A percentile compares a stretch with the other conserved stretches of the same genome.
phyloP scores from a whole-genome alignment of 1,140 invertebrate species.

The Heliconius nattereri region DNA sequence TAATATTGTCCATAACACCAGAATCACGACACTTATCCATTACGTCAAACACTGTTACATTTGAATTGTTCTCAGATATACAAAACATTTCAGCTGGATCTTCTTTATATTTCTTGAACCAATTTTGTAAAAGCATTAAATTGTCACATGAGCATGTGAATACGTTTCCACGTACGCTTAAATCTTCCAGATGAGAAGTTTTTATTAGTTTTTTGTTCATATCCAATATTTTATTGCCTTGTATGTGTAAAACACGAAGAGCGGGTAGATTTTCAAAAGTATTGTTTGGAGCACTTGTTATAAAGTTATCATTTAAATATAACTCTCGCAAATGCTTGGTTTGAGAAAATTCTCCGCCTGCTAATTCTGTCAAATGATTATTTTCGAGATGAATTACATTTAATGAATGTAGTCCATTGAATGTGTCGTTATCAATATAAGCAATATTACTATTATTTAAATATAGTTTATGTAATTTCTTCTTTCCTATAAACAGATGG shows the following conservation, averaged over 20 bases:
- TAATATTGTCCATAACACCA: conserved; percentile 87
- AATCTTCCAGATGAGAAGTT: conserved; percentile 85
- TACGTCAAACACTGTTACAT: conserved; percentile 84
- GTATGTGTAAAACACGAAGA: conserved; percentile 88
- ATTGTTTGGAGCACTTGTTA: conserved; percentile 87
- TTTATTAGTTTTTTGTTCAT: conserved; percentile 86
- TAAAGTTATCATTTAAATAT: conserved; percentile 90
- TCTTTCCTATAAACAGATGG: conserved; percentile 93
- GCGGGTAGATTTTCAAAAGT: conserved; percentile 88
- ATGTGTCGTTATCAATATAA: conserved; percentile 89
- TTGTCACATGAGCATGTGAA: conserved; percentile 87
- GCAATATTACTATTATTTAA: conserved; percentile 91
- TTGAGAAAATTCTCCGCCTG: conserved; percentile 89
- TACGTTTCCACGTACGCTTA: conserved; percentile 85
- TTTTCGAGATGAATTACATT: conserved; percentile 90
- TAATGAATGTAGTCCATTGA: conserved; percentile 89
- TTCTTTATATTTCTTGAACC: conserved; percentile 86
- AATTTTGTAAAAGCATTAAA: conserved; percentile 83
- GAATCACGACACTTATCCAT: conserved; percentile 86
- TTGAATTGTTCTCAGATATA: conserved; percentile 82
- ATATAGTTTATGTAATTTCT: conserved; percentile 90
- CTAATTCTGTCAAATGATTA: conserved; percentile 87
- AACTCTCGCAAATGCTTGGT: conserved; percentile 89
- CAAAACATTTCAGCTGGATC: conserved; percentile 86
- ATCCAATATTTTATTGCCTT: conserved; percentile 88